phyloP scores from a whole-genome alignment of 2,888 invertebrate species.

The Fragum fragum region DNA sequence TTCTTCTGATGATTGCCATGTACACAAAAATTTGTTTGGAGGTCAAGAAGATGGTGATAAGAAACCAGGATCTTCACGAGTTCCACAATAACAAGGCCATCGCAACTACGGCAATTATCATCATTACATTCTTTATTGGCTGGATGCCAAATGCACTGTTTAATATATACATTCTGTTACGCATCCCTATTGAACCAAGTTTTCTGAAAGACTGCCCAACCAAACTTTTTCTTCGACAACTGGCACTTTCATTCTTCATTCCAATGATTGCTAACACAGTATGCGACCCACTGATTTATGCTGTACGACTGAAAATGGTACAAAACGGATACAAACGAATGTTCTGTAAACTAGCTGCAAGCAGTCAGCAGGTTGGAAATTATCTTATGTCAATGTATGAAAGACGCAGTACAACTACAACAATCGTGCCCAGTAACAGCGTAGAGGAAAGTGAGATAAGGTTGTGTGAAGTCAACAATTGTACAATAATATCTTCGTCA shows the following conservation, averaged over 20 bases:
- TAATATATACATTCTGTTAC: conserved; percentile 63
- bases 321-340: conserved; percentile 69
- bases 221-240: conserved; percentile 52
- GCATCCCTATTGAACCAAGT: conserved; percentile 7
- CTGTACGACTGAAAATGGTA: conserved; percentile 74
- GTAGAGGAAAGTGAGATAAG: conserved; percentile 8
- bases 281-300: conserved; percentile 79
- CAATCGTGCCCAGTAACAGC: conserved; percentile 4
- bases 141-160: conserved; percentile 79
- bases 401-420: not conserved
- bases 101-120: conserved; percentile 78
- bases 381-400: not conserved
- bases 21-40: conserved; percentile 76
- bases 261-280: conserved; percentile 73
- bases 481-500: not conserved
- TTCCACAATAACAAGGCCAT: conserved; percentile 76
- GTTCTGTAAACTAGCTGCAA: conserved; percentile 23
- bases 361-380: not conserved
- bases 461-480: not conserved
- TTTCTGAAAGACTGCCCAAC: conserved; percentile 6
- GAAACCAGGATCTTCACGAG: conserved; percentile 64
- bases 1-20: conserved; percentile 74
- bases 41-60: conserved; percentile 59
- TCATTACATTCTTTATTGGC: conserved; percentile 78
- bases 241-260: conserved; percentile 57